Evolutionary conservation across 2,113 vertebrate species (phyloP).

Genomic region (Ciconia maguari): DNA sequence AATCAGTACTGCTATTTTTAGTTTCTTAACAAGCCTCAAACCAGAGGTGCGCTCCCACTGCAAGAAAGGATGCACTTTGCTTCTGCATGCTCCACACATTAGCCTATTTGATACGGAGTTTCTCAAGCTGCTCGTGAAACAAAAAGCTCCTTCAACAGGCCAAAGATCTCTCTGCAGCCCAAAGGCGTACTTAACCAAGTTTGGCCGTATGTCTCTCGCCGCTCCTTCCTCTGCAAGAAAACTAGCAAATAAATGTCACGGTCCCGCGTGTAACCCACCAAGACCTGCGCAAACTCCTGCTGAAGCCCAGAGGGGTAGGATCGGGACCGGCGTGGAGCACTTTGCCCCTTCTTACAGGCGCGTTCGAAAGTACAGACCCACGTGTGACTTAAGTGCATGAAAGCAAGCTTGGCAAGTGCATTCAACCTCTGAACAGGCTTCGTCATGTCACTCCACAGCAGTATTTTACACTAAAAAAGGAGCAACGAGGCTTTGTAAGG

Average conservation of each 20-base stretch:
- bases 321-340: background rate
- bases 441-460: background rate
- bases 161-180: background rate
- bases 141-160: background rate
- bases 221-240: background rate
- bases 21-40: background rate
- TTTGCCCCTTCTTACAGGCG: background rate
- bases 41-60: background rate
- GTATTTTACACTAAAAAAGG: background rate
- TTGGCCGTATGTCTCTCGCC: fast-evolving
- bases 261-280: fast-evolving
- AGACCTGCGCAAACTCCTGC: background rate
- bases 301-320: background rate
- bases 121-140: background rate
- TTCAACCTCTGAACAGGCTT: background rate
- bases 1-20: background rate
- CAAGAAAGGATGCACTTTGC: background rate
- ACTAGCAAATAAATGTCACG: background rate
- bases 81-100: background rate
- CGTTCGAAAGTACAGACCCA: fast-evolving
- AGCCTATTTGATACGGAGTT: background rate
- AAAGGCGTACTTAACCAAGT: background rate
- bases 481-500: background rate
- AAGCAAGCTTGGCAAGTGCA: background rate
- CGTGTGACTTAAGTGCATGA: background rate